These are phyloP conservation scores for Barnardius zonarius DNA, from an alignment of 2,113 vertebrate genomes.

Conservation along the genomic window DNA sequence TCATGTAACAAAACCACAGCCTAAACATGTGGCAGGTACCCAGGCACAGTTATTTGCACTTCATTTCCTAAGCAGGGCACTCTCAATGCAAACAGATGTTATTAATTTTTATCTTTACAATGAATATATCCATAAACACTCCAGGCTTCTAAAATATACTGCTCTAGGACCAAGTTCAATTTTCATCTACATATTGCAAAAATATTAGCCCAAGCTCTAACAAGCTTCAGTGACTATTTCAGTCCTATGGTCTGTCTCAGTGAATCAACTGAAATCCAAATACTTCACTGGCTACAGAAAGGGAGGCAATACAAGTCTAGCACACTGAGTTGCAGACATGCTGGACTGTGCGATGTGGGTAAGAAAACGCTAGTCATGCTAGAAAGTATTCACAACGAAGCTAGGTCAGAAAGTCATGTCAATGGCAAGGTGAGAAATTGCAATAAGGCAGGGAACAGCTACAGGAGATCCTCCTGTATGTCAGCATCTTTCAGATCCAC, in stretches of 20 bases:
- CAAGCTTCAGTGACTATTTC: neutral
- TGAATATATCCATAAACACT: neutral
- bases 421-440: neutral
- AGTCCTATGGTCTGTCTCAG: neutral
- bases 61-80: neutral
- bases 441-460: neutral
- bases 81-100: neutral
- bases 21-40: neutral
- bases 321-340: neutral
- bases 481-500: neutral
- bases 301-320: neutral
- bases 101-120: constrained; percentile 1
- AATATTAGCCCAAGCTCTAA: neutral
- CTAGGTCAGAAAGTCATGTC: neutral
- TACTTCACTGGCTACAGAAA: neutral
- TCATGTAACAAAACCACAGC: neutral
- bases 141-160: neutral
- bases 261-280: neutral
- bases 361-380: neutral
- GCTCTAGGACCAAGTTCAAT: neutral
- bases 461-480: neutral
- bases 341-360: neutral
- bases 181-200: neutral
- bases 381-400: neutral
- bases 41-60: neutral